Conservation (phyloP, 53 echinoderm and acorn worm species). For the Stichopus horrens region DNA sequence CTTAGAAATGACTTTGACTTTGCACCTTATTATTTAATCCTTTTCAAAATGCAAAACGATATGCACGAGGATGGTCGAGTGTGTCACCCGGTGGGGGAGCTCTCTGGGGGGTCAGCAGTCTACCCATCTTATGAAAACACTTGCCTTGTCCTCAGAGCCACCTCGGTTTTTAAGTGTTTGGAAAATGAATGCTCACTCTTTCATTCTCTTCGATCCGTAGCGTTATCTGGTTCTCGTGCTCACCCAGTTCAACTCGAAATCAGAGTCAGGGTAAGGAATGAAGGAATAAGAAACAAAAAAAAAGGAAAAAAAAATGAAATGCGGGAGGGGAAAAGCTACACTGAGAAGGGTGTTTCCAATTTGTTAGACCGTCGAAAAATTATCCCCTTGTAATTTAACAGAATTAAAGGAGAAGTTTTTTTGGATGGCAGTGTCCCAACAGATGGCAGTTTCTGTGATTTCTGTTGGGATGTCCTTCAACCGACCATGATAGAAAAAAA, state of each 20-base stretch:
- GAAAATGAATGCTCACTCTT: background rate
- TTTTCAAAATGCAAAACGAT: background rate
- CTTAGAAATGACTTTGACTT: slow-evolving; percentile 4
- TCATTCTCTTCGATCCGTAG: no score
- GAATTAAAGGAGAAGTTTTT: background rate
- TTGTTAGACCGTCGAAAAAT: background rate
- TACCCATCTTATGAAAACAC: slow-evolving; percentile 39
- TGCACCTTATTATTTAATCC: slow-evolving; percentile 25
- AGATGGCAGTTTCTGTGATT: background rate
- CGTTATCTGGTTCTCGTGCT: no score
- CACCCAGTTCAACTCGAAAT: background rate
- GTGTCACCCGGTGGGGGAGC: slow-evolving; percentile 33
- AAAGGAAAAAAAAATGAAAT: background rate
- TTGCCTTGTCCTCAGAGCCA: slow-evolving; percentile 4
- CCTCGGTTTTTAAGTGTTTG: background rate
- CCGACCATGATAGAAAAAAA: background rate
- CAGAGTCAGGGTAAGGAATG: background rate
- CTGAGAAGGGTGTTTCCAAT: slow-evolving; percentile 13
- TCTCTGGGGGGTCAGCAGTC: slow-evolving; percentile 12
- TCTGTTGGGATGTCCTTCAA: background rate
- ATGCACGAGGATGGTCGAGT: background rate
- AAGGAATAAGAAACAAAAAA: background rate
- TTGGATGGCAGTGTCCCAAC: background rate
- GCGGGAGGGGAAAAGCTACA: no score
- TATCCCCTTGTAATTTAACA: background rate